Conservation (phyloP, 2,888 invertebrate species). For the Ochropacha duplaris region DNA sequence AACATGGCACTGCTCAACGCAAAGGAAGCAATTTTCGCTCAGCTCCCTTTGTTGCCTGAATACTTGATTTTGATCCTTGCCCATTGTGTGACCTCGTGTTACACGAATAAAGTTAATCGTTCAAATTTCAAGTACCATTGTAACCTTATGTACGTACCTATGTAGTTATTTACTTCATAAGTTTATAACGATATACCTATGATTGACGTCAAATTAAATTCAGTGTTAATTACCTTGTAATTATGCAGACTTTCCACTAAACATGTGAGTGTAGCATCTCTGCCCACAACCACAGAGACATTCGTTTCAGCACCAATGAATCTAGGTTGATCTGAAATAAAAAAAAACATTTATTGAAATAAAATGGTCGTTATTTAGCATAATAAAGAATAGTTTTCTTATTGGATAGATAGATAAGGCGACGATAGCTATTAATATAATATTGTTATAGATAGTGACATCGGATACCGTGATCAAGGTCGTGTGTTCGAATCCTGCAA, state of each 20-base stretch:
- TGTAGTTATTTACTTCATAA: not conserved
- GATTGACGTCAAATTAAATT: not conserved
- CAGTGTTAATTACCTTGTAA: constrained; percentile 53
- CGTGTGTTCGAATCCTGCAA: too few relatives aligned
- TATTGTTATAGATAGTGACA: too few relatives aligned
- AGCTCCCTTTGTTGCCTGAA: constrained; percentile 46
- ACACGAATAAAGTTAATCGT: constrained; percentile 21
- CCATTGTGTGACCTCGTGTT: constrained; percentile 33
- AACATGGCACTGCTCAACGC: constrained; percentile 44
- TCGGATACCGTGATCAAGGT: too few relatives aligned
- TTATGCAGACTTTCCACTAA: constrained; percentile 59
- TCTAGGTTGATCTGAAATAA: constrained; percentile 55
- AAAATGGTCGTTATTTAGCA: not conserved
- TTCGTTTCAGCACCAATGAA: constrained; percentile 55
- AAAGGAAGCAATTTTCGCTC: constrained; percentile 50
- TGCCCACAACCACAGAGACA: constrained; percentile 59
- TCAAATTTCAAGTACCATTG: constrained; percentile 6
- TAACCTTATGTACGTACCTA: not conserved
- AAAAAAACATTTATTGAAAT: constrained; percentile 4
- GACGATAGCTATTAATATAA: too few relatives aligned
- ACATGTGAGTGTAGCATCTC: constrained; percentile 64
- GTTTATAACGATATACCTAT: too few relatives aligned
- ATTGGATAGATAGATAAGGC: too few relatives aligned
- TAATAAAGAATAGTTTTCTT: too few relatives aligned
- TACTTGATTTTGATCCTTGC: constrained; percentile 48